Evolutionary conservation across 2,113 vertebrate species (phyloP).

Genomic region (Xerus inauris): DNA sequence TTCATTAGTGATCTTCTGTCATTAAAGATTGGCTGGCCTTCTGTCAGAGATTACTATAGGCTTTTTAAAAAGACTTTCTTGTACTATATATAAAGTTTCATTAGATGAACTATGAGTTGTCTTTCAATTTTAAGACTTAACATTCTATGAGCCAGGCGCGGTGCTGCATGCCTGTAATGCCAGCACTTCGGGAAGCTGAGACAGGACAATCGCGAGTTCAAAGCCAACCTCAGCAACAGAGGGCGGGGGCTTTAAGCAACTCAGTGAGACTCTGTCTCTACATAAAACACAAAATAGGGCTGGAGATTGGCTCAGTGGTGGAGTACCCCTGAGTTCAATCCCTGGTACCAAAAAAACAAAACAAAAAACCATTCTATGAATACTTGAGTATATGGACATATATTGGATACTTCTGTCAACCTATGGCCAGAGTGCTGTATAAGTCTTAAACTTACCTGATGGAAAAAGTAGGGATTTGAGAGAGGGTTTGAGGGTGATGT

Average conservation of each 20-base stretch:
- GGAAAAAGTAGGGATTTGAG: background rate
- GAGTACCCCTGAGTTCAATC: too few relatives aligned
- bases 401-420: background rate
- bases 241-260: too few relatives aligned
- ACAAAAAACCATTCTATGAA: background rate
- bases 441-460: slow-evolving; percentile 24
- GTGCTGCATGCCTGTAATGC: too few relatives aligned
- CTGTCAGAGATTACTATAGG: background rate
- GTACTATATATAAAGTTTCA: background rate
- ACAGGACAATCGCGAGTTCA: too few relatives aligned
- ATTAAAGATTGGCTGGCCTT: background rate
- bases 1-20: background rate
- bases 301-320: too few relatives aligned
- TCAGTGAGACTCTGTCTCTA: too few relatives aligned
- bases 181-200: too few relatives aligned
- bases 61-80: slow-evolving; percentile 1
- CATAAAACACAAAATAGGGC: too few relatives aligned
- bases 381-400: slow-evolving; percentile 30
- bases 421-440: background rate
- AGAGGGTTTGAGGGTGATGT: background rate
- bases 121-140: slow-evolving; percentile 30
- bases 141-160: slow-evolving; percentile 3
- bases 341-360: too few relatives aligned
- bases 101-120: background rate
- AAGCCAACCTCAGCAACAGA: too few relatives aligned